Conservation (phyloP, 2,113 vertebrate species). For the Gnathonemus echidnorhynchus region DNA sequence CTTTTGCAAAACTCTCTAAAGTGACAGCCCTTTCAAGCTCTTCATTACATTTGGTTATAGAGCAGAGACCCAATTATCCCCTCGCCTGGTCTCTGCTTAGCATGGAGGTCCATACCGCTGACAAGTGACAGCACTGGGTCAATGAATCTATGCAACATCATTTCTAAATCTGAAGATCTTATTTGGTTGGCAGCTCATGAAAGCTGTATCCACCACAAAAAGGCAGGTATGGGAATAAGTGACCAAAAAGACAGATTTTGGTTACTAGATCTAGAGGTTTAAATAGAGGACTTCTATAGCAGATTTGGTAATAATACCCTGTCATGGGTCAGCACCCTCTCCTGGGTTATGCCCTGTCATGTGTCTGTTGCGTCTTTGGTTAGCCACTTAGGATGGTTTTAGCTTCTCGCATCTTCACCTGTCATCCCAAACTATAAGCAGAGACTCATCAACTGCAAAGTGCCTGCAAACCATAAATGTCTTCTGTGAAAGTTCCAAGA, state of each 20-base stretch:
- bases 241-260: conserved; percentile 25
- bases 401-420: neutral
- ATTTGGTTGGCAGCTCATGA: conserved; percentile 49
- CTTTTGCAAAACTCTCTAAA: conserved; percentile 66
- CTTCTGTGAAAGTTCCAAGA: too few species aligned
- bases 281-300: neutral
- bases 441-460: neutral
- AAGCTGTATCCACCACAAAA: conserved; percentile 20
- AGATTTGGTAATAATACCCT: neutral
- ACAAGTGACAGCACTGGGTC: conserved; percentile 63
- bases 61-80: conserved; percentile 70
- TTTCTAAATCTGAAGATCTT: conserved; percentile 62
- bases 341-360: neutral
- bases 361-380: neutral
- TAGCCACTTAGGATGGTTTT: neutral
- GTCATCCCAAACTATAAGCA: neutral
- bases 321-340: neutral
- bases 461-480: neutral
- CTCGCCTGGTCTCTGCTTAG: conserved; percentile 54
- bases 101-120: conserved; percentile 61
- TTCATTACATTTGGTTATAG: conserved; percentile 64
- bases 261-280: neutral
- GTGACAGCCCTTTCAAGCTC: conserved; percentile 76
- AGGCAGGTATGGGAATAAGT: conserved; percentile 4
- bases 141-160: conserved; percentile 62